Percentiles rank a stretch among this genome's conserved stretches.
These are phyloP conservation scores for Acrobasis repandana DNA, from an alignment of 2,888 invertebrate genomes.

Conservation along the genomic window DNA sequence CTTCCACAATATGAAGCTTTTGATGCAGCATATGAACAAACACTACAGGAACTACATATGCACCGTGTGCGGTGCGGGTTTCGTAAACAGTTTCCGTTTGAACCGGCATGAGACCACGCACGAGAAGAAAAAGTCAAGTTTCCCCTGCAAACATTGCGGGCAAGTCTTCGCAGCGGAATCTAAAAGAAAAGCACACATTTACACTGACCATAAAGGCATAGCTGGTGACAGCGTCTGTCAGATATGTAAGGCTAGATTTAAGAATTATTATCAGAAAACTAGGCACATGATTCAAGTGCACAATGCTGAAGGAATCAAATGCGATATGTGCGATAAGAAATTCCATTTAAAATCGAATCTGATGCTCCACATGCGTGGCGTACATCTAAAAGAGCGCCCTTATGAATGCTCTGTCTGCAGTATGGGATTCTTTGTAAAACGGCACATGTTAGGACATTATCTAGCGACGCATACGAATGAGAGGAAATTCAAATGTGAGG, in stretches of 20 bases:
- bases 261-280: slow-evolving; percentile 75
- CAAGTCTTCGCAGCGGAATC: slow-evolving; percentile 67
- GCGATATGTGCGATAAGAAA: slow-evolving; percentile 69
- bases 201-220: slow-evolving; percentile 70
- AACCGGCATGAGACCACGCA: slow-evolving; percentile 71
- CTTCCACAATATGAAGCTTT: slow-evolving; percentile 69
- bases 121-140: slow-evolving; percentile 67
- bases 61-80: slow-evolving; percentile 71
- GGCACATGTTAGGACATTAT: slow-evolving; percentile 76
- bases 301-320: slow-evolving; percentile 70
- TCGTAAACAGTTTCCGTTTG: slow-evolving; percentile 67
- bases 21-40: slow-evolving; percentile 75
- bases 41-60: slow-evolving; percentile 76
- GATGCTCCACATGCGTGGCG: slow-evolving; percentile 68
- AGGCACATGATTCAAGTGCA: slow-evolving; percentile 74
- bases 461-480: slow-evolving; percentile 77
- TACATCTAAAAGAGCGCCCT: slow-evolving; percentile 70
- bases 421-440: slow-evolving; percentile 73
- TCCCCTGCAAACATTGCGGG: slow-evolving; percentile 65
- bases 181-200: slow-evolving; percentile 70
- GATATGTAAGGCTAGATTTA: slow-evolving; percentile 72
- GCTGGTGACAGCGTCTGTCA: slow-evolving; percentile 74
- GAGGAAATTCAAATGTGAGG: slow-evolving; percentile 81
- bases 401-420: slow-evolving; percentile 73
- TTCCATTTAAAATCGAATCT: slow-evolving; percentile 73